Percentiles rank a stretch among this genome's conserved stretches.
These are phyloP conservation scores for Gallirallus australis DNA, from an alignment of 2,797 vertebrate genomes.

Conservation along the genomic window DNA sequence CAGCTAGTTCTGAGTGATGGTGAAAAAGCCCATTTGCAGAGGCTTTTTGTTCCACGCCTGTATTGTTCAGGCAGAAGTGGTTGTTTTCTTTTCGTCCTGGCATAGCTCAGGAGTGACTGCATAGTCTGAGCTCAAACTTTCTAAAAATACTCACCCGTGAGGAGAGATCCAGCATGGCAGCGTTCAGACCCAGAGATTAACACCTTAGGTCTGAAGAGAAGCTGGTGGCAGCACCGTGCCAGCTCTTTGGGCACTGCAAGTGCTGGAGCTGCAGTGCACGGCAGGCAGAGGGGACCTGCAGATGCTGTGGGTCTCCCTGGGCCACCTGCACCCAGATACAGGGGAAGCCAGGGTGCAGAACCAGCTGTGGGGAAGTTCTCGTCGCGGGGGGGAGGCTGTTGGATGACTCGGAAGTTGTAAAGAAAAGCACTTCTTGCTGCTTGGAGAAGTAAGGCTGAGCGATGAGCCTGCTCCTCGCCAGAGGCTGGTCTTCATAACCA, in stretches of 20 bases:
- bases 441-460: constrained; percentile 29
- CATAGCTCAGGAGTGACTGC: constrained; percentile 63
- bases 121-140: constrained; percentile 40
- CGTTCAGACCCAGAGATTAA: constrained; percentile 3
- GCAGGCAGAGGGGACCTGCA: not conserved
- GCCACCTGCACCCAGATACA: not conserved
- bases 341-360: not conserved
- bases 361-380: not conserved
- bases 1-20: constrained; percentile 4
- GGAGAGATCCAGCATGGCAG: not conserved
- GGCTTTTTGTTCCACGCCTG: constrained; percentile 28
- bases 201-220: not conserved
- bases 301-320: not conserved
- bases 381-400: not conserved
- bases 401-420: not conserved
- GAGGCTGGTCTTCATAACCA: constrained; percentile 17
- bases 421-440: not conserved
- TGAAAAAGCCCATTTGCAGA: not conserved
- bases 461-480: not conserved
- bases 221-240: not conserved
- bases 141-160: constrained; percentile 48
- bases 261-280: not conserved
- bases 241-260: not conserved
- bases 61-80: constrained; percentile 51
- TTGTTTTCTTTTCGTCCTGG: constrained; percentile 39